Evolutionary conservation across 1,140 invertebrate species (phyloP), one percentile per base, ranked within the genome.

Genomic region (Bombus vancouverensis): DNA sequence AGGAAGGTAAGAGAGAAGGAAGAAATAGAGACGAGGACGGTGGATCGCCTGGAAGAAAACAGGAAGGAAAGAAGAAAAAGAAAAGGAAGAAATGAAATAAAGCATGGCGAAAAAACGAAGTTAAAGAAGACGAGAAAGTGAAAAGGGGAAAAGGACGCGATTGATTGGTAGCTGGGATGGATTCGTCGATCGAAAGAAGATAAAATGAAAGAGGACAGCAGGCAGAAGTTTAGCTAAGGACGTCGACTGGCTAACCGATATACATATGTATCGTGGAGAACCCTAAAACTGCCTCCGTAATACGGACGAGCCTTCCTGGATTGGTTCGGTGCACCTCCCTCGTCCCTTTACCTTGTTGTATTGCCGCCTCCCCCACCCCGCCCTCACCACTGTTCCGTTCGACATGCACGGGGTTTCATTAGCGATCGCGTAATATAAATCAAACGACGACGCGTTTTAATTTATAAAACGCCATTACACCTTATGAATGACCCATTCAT

Each of bases 401-500:
- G 28, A 86, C 72, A 68, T 71, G 78, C 62, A 85, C 65, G 65
- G 44, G 83, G 77, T 88, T 91, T 92, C 88, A 92, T 91, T 92
- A 91, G 88, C 83, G 88, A 85, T 87, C 88, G 84, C 89, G 81
- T 87, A 87, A 89, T 87, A 92, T 90, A 92, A 92, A 92, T 91
- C 88, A 91, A 91, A 89, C 81, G 87, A 72, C 39, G 81, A 90
- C 88, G 84, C 87, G 88, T 84, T 92, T 91, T 91, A 91, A 90
- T 91, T 91, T 90, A 87, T 87, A 92, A 92, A 90, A 85, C 83
- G 83, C 89, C 85, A 90, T 91, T 92, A 88, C 74, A 66, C 53
- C 70, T 90, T 81, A 89, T 92, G 90, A 92, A 92, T 92, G 91
- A 90, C 73, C 88, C 92, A 92, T 92, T 92, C 85, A 92, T 87